phyloP scores from a whole-genome alignment of 2,113 vertebrate species.

The Periophthalmus modestus region DNA sequence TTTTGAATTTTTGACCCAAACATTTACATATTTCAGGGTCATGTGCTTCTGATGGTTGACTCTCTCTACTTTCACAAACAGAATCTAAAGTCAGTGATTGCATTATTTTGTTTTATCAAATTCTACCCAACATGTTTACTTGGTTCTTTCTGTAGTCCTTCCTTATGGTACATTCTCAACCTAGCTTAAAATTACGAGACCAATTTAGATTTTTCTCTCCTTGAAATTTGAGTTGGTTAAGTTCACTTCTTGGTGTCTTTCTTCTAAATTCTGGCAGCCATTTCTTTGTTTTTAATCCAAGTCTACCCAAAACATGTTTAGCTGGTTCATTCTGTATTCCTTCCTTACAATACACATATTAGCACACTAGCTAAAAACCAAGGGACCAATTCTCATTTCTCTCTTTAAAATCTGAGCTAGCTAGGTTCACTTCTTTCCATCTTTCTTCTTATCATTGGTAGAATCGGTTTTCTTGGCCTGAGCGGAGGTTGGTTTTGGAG shows the following conservation, averaged over 20 bases:
- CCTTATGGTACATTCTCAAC: too few species aligned
- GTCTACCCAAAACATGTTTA: not conserved
- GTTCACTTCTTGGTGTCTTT: too few species aligned
- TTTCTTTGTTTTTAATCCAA: constrained; percentile 7
- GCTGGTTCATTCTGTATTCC: constrained; percentile 58
- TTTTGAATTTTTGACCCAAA: not conserved
- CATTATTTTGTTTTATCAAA: too few species aligned
- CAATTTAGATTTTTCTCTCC: too few species aligned
- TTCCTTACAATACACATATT: constrained; percentile 15
- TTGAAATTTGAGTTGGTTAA: too few species aligned
- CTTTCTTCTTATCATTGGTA: constrained; percentile 6
- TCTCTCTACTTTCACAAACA: too few species aligned
- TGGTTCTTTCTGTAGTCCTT: too few species aligned
- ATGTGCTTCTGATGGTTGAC: not conserved
- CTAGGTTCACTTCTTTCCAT: not conserved
- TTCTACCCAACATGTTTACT: too few species aligned
- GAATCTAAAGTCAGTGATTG: too few species aligned
- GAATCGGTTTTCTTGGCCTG: constrained; percentile 66
- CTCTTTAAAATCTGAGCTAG: not conserved
- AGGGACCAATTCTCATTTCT: not conserved
- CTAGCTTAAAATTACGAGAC: too few species aligned
- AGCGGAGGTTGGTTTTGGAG: constrained; percentile 49
- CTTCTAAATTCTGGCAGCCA: not conserved
- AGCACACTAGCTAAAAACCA: not conserved
- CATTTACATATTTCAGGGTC: not conserved